Percentiles rank a stretch among this genome's conserved stretches.
Evolutionary conservation across 2,888 invertebrate species (phyloP).

Genomic region (Maniola hyperantus): DNA sequence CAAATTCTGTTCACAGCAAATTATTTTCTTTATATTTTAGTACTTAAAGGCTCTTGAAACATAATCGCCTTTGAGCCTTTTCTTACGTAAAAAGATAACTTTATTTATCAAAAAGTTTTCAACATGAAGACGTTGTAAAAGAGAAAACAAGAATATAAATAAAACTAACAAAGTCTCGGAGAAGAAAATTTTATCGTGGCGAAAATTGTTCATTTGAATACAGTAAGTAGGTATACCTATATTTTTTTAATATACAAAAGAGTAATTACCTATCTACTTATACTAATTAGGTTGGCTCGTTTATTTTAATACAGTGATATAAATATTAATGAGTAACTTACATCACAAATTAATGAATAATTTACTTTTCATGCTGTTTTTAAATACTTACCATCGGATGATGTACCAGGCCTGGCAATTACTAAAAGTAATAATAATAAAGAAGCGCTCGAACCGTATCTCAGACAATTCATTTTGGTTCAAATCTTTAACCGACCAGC

Average conservation of each 20-base stretch:
- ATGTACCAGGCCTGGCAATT: conserved; percentile 58
- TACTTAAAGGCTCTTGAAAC: conserved; percentile 21
- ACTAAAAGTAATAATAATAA: conserved; percentile 61
- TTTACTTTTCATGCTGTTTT: conserved; percentile 9
- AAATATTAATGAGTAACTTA: neutral
- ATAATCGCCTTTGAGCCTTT: conserved; percentile 28
- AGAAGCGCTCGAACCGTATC: conserved; percentile 58
- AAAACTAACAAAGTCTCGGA: conserved; percentile 29
- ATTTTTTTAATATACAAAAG: neutral
- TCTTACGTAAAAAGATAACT: conserved; percentile 30
- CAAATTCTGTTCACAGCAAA: neutral
- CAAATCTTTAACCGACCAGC: conserved; percentile 66
- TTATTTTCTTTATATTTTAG: conserved; percentile 14
- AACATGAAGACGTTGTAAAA: conserved; percentile 27
- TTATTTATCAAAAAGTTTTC: conserved; percentile 35
- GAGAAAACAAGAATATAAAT: conserved; percentile 35
- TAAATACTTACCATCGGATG: conserved; percentile 76
- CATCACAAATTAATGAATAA: neutral
- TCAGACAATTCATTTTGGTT: conserved; percentile 65
- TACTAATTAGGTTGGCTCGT: neutral
- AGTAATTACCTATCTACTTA: neutral
- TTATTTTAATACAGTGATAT: neutral
- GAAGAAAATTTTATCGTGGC: conserved; percentile 33
- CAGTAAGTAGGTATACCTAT: neutral
- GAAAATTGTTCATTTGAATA: conserved; percentile 24